Conservation (phyloP, 1,140 invertebrate species). For the Idris sp. region DNA sequence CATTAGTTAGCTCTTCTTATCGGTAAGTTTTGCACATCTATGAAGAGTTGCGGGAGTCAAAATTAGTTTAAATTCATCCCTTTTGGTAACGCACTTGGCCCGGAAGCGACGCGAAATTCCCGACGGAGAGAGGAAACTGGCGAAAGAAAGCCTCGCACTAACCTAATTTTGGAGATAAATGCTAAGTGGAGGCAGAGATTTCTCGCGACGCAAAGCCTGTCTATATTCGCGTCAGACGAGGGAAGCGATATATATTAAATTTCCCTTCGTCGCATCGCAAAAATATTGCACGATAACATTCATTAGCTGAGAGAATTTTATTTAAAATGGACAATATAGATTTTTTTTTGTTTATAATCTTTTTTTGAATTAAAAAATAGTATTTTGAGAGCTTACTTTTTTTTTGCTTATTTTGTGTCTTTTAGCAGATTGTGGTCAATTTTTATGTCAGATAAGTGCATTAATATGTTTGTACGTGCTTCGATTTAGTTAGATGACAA, state of each 20-base stretch:
- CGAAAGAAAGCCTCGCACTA: conserved; percentile 65
- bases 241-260: conserved; percentile 36
- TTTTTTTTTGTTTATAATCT: no score
- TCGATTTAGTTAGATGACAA: conserved; percentile 24
- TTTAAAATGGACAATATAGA: no score
- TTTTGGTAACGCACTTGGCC: conserved; percentile 60
- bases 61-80: conserved; percentile 72
- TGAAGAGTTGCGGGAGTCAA: conserved; percentile 53
- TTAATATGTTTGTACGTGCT: background rate
- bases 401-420: background rate
- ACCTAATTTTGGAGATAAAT: conserved; percentile 76
- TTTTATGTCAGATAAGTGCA: background rate
- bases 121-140: conserved; percentile 61
- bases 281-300: conserved; percentile 33
- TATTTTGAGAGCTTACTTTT: background rate
- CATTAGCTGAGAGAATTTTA: conserved; percentile 1
- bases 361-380: no score
- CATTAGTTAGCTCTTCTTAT: conserved; percentile 59
- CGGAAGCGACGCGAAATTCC: conserved; percentile 61
- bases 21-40: conserved; percentile 56
- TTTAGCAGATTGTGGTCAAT: background rate
- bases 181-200: conserved; percentile 72
- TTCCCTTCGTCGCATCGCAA: conserved; percentile 28
- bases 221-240: conserved; percentile 21
- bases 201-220: conserved; percentile 65